Conservation (phyloP, 2,797 vertebrate genomes). For the Pogoniulus pusillus region DNA sequence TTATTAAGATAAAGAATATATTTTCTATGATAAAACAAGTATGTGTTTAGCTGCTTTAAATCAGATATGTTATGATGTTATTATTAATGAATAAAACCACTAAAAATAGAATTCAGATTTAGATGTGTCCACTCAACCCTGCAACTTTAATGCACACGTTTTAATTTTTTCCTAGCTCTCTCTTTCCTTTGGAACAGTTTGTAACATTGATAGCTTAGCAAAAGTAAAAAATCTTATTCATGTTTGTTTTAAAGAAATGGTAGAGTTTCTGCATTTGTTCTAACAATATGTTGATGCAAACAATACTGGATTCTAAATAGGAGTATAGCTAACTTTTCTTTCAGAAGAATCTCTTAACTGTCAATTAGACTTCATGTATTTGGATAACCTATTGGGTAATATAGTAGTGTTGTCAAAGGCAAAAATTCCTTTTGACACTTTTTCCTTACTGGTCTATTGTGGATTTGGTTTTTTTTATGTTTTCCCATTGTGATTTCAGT, state of each 20-base stretch:
- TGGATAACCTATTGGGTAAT: neutral
- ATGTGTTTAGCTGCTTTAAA: neutral
- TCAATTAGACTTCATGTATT: neutral
- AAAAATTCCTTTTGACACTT: neutral
- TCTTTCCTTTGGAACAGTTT: neutral
- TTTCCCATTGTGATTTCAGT: neutral
- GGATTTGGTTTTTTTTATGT: neutral
- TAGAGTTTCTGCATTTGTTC: neutral
- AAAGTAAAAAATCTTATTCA: constrained; percentile 1
- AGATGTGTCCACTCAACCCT: neutral
- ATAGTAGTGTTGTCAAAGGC: neutral
- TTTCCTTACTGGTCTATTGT: neutral
- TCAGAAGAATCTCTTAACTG: neutral
- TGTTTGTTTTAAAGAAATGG: neutral
- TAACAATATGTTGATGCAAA: neutral
- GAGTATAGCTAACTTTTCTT: neutral
- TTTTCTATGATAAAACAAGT: neutral
- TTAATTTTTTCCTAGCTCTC: neutral
- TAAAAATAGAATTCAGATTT: neutral
- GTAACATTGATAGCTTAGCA: neutral
- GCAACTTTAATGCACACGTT: neutral
- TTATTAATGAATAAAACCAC: neutral
- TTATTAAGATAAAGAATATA: constrained; percentile 46
- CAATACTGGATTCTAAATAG: neutral
- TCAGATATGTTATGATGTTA: neutral